A percentile compares a stretch with the other conserved stretches of the same genome.
These are phyloP conservation scores for Cephus spinipes DNA, from an alignment of 2,888 invertebrate species.

Conservation along the genomic window DNA sequence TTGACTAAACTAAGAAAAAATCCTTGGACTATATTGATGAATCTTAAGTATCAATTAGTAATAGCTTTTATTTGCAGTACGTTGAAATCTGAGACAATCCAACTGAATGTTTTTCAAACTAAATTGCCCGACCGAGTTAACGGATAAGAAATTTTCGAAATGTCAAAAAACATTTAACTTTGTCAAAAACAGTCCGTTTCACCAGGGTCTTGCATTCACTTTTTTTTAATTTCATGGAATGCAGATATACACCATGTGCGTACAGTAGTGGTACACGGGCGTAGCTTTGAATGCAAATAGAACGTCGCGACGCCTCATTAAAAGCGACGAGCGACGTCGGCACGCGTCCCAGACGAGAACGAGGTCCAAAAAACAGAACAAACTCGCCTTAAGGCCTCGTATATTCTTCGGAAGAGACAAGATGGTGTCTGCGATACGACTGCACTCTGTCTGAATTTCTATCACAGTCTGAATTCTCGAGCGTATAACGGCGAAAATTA, in stretches of 20 bases:
- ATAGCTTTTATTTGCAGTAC: too few species aligned
- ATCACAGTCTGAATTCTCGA: not conserved
- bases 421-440: constrained; percentile 11
- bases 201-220: constrained; percentile 13
- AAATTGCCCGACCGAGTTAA: not conserved
- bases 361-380: constrained; percentile 32
- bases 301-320: constrained; percentile 45
- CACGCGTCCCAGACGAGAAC: constrained; percentile 27
- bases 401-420: constrained; percentile 32
- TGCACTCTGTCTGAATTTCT: not conserved
- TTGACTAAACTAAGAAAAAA: too few species aligned
- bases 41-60: too few species aligned
- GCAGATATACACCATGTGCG: constrained; percentile 19
- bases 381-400: constrained; percentile 42
- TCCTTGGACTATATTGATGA: too few species aligned
- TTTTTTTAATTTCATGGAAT: constrained; percentile 38
- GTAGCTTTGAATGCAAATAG: constrained; percentile 40
- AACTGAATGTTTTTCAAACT: too few species aligned
- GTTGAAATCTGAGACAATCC: too few species aligned
- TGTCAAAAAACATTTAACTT: not conserved
- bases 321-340: constrained; percentile 43
- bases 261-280: constrained; percentile 25
- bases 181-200: not conserved
- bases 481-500: not conserved
- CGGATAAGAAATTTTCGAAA: not conserved